Evolutionary conservation across 92 coral and sea anemone genomes (phyloP).

Genomic region (Siderastrea siderea): DNA sequence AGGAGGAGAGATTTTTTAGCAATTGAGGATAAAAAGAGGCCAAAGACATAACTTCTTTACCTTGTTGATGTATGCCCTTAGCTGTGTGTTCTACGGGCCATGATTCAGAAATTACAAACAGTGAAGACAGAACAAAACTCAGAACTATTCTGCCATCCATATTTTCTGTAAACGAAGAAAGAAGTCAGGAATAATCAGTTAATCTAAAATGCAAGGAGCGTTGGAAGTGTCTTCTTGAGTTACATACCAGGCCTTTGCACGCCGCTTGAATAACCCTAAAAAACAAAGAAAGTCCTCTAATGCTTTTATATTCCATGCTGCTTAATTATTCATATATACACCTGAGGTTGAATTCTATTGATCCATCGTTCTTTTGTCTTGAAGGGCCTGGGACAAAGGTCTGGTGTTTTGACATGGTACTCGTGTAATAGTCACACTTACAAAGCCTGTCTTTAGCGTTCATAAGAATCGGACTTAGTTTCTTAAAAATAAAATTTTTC

Average conservation of each 20-base stretch:
- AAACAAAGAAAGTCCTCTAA: conserved; percentile 13
- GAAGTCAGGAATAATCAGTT: not conserved
- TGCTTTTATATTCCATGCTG: conserved; percentile 35
- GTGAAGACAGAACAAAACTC: conserved; percentile 13
- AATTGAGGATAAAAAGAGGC: not conserved
- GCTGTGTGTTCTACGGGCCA: conserved; percentile 30
- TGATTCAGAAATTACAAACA: conserved; percentile 25
- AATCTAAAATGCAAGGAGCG: not conserved
- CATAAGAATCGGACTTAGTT: too few species aligned
- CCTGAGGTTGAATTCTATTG: conserved; percentile 45
- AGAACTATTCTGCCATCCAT: conserved; percentile 30
- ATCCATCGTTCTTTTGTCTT: conserved; percentile 44
- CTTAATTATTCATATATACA: conserved; percentile 38
- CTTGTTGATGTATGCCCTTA: conserved; percentile 13
- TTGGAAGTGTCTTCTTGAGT: not conserved
- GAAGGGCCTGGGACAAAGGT: not conserved
- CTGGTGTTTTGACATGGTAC: conserved; percentile 24
- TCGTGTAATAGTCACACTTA: conserved; percentile 15
- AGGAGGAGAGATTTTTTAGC: not conserved
- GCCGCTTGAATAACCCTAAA: conserved; percentile 5
- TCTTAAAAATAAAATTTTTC: not conserved
- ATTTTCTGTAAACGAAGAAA: conserved; percentile 20
- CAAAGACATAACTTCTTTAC: not conserved
- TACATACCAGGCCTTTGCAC: conserved; percentile 24
- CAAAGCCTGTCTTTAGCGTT: not conserved